Evolutionary conservation across 2,113 vertebrate genomes (phyloP).

Genomic region (Agapornis roseicollis): DNA sequence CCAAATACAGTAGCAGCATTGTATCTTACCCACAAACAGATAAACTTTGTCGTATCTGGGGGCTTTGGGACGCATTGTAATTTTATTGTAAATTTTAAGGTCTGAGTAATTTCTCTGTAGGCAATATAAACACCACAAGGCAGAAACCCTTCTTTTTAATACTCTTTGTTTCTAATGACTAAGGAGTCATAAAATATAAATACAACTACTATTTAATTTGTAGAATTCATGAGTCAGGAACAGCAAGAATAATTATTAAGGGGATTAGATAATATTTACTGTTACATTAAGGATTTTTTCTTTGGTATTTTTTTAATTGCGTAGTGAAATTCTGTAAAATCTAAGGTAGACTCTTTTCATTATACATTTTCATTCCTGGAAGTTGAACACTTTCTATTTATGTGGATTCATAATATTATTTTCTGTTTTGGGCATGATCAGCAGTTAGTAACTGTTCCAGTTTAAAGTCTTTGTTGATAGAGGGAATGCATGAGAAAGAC

Average conservation of each 20-base stretch:
- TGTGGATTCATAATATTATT: not conserved
- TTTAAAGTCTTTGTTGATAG: not conserved
- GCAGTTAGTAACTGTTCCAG: not conserved
- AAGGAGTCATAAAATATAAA: not conserved
- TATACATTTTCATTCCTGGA: not conserved
- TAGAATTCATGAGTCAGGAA: not conserved
- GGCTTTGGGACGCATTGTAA: not conserved
- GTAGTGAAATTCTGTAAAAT: not conserved
- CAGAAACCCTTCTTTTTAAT: not conserved
- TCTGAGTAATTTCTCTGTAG: not conserved
- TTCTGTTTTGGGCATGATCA: not conserved
- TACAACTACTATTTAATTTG: not conserved
- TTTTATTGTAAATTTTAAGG: not conserved
- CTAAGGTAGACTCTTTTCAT: not conserved
- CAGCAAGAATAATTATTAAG: not conserved
- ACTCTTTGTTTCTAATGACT: not conserved
- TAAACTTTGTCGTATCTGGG: not conserved
- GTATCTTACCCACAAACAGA: not conserved
- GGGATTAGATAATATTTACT: not conserved
- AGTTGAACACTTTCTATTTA: not conserved
- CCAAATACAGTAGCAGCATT: fast-evolving
- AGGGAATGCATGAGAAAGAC: not conserved
- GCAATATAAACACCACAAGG: not conserved
- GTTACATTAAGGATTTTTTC: not conserved
- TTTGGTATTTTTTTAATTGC: not conserved